phyloP scores from a whole-genome alignment of 2,113 vertebrate species.

The Nannospalax galili region DNA sequence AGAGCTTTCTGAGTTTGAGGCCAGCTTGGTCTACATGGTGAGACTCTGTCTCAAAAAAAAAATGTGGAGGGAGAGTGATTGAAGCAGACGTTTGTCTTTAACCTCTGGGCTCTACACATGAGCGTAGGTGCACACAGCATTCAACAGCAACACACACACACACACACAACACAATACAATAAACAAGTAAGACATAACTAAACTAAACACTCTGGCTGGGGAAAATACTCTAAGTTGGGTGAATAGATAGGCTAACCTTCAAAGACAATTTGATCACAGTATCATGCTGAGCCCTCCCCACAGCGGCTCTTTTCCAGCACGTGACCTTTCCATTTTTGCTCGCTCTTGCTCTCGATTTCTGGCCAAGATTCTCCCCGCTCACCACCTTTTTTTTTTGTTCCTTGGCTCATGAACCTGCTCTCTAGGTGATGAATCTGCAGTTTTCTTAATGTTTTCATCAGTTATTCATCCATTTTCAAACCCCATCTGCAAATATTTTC shows the following conservation, averaged over 20 bases:
- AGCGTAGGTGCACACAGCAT: no score
- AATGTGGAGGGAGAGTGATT: neutral
- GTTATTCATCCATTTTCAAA: constrained; percentile 31
- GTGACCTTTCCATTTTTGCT: neutral
- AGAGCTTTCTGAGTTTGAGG: no score
- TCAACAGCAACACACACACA: no score
- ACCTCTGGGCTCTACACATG: no score
- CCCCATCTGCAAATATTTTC: constrained; percentile 45
- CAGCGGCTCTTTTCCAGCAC: neutral
- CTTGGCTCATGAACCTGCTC: constrained; percentile 48
- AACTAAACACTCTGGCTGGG: neutral
- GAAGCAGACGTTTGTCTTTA: neutral
- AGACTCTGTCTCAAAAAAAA: no score
- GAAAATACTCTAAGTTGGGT: neutral
- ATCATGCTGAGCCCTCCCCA: neutral
- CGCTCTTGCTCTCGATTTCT: constrained; percentile 22
- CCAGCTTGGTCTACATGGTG: no score
- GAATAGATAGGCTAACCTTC: neutral
- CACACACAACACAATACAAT: no score
- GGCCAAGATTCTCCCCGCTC: constrained; percentile 32
- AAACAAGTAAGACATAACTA: no score
- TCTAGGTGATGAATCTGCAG: constrained; percentile 55
- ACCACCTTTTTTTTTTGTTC: constrained; percentile 10
- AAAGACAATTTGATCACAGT: neutral
- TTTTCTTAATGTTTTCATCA: constrained; percentile 62